Conservation (phyloP, 2,113 vertebrate species). For the Phaethon lepturus region DNA sequence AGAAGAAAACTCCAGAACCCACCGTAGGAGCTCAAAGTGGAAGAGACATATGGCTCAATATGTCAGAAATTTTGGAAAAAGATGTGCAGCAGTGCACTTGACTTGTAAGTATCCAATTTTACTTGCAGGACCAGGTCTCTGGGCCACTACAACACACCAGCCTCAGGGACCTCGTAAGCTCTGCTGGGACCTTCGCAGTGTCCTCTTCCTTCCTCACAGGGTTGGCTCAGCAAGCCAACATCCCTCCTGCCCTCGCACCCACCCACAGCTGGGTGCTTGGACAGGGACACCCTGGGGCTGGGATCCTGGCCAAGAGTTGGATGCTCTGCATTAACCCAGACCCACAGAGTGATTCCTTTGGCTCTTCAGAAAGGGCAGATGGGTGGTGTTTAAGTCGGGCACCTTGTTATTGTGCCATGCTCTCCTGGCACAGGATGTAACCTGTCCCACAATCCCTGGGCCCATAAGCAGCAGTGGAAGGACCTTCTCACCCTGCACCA, state of each 20-base stretch:
- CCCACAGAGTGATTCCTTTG: background rate
- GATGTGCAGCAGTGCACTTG: no score
- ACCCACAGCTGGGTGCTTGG: fast-evolving
- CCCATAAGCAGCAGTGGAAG: background rate
- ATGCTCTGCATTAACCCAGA: background rate
- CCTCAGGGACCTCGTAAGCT: background rate
- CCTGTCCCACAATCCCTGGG: background rate
- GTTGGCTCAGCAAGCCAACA: background rate
- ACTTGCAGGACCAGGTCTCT: background rate
- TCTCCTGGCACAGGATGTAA: background rate
- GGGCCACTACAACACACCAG: background rate
- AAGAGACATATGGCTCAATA: no score
- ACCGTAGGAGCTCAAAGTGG: no score
- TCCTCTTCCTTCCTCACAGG: background rate
- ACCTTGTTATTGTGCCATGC: background rate
- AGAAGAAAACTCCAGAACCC: no score
- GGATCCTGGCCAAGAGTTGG: background rate
- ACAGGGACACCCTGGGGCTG: background rate
- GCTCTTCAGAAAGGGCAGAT: background rate
- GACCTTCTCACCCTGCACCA: background rate
- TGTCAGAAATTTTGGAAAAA: no score
- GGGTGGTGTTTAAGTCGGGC: background rate
- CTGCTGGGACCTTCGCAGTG: background rate
- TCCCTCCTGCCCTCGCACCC: background rate
- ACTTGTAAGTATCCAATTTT: no score